These are phyloP conservation scores for Cuculus canorus DNA, from an alignment of 2,797 vertebrate species.

Conservation along the genomic window DNA sequence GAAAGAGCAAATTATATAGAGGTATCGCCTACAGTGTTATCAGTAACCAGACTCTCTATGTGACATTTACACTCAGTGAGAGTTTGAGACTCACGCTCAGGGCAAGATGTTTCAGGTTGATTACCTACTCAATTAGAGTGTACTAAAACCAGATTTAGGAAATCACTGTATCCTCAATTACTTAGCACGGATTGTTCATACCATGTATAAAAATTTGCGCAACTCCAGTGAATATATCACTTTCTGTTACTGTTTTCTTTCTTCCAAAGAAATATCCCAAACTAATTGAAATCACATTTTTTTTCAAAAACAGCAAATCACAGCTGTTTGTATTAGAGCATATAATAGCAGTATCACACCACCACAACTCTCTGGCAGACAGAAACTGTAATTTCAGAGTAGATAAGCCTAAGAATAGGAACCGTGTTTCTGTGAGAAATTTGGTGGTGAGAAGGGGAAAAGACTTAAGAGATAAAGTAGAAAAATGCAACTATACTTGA, in stretches of 20 bases:
- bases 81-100: background rate
- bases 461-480: background rate
- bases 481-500: background rate
- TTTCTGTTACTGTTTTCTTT: background rate
- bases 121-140: conserved; percentile 11
- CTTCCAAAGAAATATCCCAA: background rate
- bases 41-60: background rate
- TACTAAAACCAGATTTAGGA: background rate
- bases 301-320: background rate
- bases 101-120: conserved; percentile 33
- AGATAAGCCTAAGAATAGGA: background rate
- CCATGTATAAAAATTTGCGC: background rate
- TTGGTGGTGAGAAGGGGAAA: background rate
- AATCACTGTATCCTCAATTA: background rate
- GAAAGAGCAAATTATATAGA: background rate
- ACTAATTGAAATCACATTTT: background rate
- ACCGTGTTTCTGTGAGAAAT: background rate
- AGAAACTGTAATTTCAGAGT: background rate
- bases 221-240: background rate
- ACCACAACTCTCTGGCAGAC: background rate
- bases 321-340: background rate
- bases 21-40: background rate
- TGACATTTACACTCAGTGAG: background rate
- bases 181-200: background rate
- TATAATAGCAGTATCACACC: background rate